phyloP scores from a whole-genome alignment of 2,888 invertebrate genomes.

The Lumbricus terrestris region DNA sequence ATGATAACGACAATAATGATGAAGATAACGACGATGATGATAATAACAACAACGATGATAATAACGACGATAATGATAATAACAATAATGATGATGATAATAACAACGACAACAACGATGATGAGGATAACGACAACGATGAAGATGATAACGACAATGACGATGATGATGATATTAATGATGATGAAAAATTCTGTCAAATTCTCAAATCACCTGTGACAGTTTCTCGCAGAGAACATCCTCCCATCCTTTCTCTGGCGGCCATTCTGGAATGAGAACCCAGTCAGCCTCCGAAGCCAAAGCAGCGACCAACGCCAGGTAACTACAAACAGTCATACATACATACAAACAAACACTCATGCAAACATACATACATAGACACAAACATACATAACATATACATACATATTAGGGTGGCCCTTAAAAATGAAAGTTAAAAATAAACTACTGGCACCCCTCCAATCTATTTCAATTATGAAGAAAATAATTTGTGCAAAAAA shows the following conservation, averaged over 20 bases:
- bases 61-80: too few species aligned
- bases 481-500: too few species aligned
- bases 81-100: too few species aligned
- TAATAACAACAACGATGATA: too few species aligned
- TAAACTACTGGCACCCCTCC: too few species aligned
- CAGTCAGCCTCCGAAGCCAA: slow-evolving; percentile 93
- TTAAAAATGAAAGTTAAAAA: too few species aligned
- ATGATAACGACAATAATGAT: too few species aligned
- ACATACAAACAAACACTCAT: too few species aligned
- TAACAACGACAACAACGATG: too few species aligned
- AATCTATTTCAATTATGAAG: too few species aligned
- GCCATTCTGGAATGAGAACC: slow-evolving; percentile 97
- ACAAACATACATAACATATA: not conserved
- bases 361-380: not conserved
- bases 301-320: slow-evolving; percentile 92
- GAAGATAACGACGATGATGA: too few species aligned
- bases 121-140: not conserved
- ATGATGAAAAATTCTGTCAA: not conserved
- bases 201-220: slow-evolving; percentile 61
- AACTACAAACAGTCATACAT: slow-evolving; percentile 65
- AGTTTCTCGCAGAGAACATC: slow-evolving; percentile 90
- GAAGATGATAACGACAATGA: not conserved
- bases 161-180: not conserved
- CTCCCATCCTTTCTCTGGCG: slow-evolving; percentile 87
- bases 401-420: too few species aligned